These are phyloP conservation scores for Melanaphis sacchari DNA, from an alignment of 1,140 invertebrate species.

Conservation along the genomic window DNA sequence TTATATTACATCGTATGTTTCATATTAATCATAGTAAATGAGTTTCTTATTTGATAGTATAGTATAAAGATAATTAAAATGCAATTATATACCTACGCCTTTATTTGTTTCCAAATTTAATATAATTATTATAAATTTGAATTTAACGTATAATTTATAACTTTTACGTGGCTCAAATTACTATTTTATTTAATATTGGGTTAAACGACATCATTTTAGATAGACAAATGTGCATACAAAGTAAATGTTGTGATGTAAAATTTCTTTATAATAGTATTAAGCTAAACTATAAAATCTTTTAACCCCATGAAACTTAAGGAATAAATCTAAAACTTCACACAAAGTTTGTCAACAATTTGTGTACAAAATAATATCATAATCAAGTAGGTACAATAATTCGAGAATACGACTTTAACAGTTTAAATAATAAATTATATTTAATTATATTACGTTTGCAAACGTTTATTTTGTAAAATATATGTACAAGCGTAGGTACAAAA, in stretches of 20 bases:
- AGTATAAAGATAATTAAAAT: neutral
- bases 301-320: slow-evolving; percentile 27
- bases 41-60: neutral
- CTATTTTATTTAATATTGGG: slow-evolving; percentile 4
- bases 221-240: neutral
- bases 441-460: neutral
- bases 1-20: neutral
- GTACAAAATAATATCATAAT: slow-evolving; percentile 34
- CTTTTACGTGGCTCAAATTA: neutral
- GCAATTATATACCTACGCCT: neutral
- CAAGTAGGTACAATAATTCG: slow-evolving; percentile 21
- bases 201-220: neutral
- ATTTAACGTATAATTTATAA: neutral
- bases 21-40: neutral
- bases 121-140: slow-evolving; percentile 7
- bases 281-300: slow-evolving; percentile 28
- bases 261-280: slow-evolving; percentile 11
- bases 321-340: slow-evolving; percentile 47
- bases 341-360: slow-evolving; percentile 32
- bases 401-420: slow-evolving; percentile 27
- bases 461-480: slow-evolving; percentile 15
- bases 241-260: slow-evolving; percentile 27
- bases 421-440: slow-evolving; percentile 3
- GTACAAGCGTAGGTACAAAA: neutral
- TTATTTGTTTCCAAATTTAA: neutral